phyloP scores from a whole-genome alignment of 1,140 invertebrate genomes.

The Drosophila melanogaster region Release_6_plus_ISO1_MT NT_037436.4:17202001-17202500 shows the following conservation, averaged over 20 bases:
- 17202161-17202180: slow-evolving; percentile 26
- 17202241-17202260: slow-evolving; percentile 83
- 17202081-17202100: slow-evolving; percentile 25
- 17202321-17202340: background rate
- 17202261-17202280: slow-evolving; percentile 80
- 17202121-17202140: background rate
- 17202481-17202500: background rate
- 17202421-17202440: slow-evolving; percentile 57
- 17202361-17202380: background rate
- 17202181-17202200: slow-evolving; percentile 31
- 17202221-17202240: slow-evolving; percentile 80
- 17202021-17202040: slow-evolving; percentile 83
- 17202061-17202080: slow-evolving; percentile 64
- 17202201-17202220: slow-evolving; percentile 58
- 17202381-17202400: slow-evolving; percentile 46
- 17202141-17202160: background rate
- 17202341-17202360: background rate
- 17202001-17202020: slow-evolving; percentile 80
- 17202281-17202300: slow-evolving; percentile 73
- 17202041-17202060: slow-evolving; percentile 81
- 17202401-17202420: slow-evolving; percentile 64
- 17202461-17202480: slow-evolving; percentile 45
- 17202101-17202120: background rate
- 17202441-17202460: slow-evolving; percentile 70
- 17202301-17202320: slow-evolving; percentile 11